Conservation (phyloP, 1,140 invertebrate genomes). For the Lucilia sericata region DNA sequence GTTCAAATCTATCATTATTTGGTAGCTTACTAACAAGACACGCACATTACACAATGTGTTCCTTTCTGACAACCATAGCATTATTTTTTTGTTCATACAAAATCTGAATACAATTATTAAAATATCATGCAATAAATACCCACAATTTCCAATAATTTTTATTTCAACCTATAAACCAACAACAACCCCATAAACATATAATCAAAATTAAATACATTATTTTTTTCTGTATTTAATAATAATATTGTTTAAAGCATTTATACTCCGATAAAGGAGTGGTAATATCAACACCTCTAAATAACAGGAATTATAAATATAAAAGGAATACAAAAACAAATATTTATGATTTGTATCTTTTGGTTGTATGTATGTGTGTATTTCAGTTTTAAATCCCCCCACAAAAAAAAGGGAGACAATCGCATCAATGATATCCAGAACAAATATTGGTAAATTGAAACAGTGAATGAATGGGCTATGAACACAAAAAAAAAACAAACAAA, state of each 20-base stretch:
- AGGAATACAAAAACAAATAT: background rate
- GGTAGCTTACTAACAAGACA: background rate
- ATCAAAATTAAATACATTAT: background rate
- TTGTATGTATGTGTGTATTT: background rate
- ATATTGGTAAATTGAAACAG: constrained; percentile 10
- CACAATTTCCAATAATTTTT: constrained; percentile 1
- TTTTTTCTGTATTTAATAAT: background rate
- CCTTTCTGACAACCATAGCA: background rate
- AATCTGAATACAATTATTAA: constrained; percentile 21
- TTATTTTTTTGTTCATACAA: too few species aligned
- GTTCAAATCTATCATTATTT: constrained; percentile 3
- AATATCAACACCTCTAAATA: constrained; percentile 27
- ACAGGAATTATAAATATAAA: constrained; percentile 6
- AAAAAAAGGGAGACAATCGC: background rate
- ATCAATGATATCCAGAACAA: background rate
- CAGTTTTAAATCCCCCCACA: background rate
- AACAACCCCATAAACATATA: background rate
- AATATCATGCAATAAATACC: background rate
- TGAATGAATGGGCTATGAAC: background rate
- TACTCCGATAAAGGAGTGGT: constrained; percentile 5
- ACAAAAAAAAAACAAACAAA: background rate
- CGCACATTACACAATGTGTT: background rate
- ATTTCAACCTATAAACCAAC: background rate
- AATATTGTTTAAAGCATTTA: background rate
- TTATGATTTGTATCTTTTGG: background rate